These are phyloP conservation scores for Perccottus glenii DNA, from an alignment of 2,113 vertebrate genomes.

Conservation along the genomic window DNA sequence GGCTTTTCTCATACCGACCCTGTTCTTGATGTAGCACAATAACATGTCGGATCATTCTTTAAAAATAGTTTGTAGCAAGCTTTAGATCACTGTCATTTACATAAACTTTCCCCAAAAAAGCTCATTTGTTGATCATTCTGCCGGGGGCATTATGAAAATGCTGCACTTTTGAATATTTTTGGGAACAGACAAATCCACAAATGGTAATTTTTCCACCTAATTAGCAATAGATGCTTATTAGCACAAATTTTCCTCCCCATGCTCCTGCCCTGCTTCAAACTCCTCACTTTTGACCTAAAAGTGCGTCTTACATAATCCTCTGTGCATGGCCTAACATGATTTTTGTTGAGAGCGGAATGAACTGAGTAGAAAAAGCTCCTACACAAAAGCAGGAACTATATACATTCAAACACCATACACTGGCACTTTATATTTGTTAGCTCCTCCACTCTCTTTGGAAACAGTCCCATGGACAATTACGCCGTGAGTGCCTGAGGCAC, in stretches of 20 bases:
- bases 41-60: slow-evolving; percentile 9
- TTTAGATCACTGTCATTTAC: slow-evolving; percentile 19
- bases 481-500: background rate
- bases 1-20: slow-evolving; percentile 1
- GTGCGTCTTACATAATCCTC: slow-evolving; percentile 21
- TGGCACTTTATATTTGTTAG: slow-evolving; percentile 1
- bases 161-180: background rate
- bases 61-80: background rate
- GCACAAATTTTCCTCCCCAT: background rate
- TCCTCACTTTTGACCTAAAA: slow-evolving; percentile 3
- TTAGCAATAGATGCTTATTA: slow-evolving; percentile 13
- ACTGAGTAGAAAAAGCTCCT: background rate
- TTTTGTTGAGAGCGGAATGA: slow-evolving; percentile 8
- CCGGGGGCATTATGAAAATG: background rate
- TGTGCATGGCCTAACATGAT: slow-evolving; percentile 2
- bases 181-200: background rate
- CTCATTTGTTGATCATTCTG: slow-evolving; percentile 6
- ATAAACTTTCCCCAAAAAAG: background rate
- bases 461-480: slow-evolving; percentile 18
- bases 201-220: background rate
- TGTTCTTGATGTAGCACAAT: slow-evolving; percentile 20
- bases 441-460: slow-evolving; percentile 24
- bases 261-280: background rate
- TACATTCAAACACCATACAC: background rate
- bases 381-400: slow-evolving; percentile 19